Evolutionary conservation across 2,113 vertebrate genomes (phyloP).

Genomic region (Sisor rabdophorus): DNA sequence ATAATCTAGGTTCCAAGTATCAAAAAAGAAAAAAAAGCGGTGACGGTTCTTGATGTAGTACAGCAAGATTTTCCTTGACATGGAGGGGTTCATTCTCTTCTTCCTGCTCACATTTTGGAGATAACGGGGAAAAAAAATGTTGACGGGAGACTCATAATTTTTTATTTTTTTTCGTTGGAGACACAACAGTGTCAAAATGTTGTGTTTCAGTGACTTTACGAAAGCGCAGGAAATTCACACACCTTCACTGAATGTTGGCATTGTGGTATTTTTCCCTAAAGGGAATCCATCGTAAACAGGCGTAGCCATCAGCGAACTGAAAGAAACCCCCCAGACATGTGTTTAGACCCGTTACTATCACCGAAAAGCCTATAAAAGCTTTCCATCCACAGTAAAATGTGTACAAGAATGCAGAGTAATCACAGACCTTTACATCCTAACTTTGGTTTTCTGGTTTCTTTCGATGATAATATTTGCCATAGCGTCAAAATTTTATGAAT

Average conservation of each 20-base stretch:
- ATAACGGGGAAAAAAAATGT: background rate
- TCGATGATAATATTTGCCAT: no score
- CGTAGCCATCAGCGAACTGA: background rate
- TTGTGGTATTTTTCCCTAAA: background rate
- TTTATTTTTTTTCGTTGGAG: background rate
- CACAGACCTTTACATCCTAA: background rate
- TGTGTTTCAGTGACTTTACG: background rate
- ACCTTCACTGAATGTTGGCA: background rate
- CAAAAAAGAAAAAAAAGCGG: background rate
- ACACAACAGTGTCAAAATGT: background rate
- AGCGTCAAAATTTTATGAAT: no score
- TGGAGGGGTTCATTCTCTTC: slow-evolving; percentile 23
- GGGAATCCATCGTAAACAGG: background rate
- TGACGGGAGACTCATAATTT: background rate
- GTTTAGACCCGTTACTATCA: background rate
- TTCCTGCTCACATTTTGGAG: slow-evolving; percentile 18
- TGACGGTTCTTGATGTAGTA: slow-evolving; percentile 27
- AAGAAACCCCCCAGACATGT: background rate
- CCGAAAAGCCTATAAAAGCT: background rate
- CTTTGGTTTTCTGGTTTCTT: no score
- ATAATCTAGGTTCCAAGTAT: slow-evolving; percentile 33
- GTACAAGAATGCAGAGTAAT: background rate
- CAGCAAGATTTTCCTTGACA: slow-evolving; percentile 19
- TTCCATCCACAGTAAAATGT: background rate
- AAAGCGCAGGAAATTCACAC: background rate